Base-by-base conservation (phyloP, 37 sponge, comb jelly and placozoan genomes). In the Beroe forskalii region DNA sequence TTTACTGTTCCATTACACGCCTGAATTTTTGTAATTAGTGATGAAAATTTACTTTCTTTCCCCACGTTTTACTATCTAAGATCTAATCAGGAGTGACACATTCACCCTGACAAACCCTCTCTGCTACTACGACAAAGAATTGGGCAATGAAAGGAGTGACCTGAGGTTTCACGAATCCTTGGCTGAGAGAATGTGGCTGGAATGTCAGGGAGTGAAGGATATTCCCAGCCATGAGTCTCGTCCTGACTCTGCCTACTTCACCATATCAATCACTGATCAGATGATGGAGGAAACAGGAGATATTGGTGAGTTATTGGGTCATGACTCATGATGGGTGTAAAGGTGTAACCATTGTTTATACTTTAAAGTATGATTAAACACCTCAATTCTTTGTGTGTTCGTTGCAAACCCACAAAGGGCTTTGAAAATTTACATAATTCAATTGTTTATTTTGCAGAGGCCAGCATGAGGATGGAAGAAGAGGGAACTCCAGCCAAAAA, bases 121-220 rank as follows among this genome's bases (percentile, higher is more conserved):
- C 1, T 44, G 23, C 27, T n/a, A 80, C 28, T 80, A 80, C 31
- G 86, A 80, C 31, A 80, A 44, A 4, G 86, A 80, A 43, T 20
- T 80, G 25, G 86, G 86, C 35, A 80, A 80, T 37, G 86, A 80
- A 24, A 43, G 35, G 55, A 80, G 86, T 80, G 86, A 80, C 55
- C 14, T 44, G 25, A 80, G 86, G 20, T 80, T 80, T 27, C 42
- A 80, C 22, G 35, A 43, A 23, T 80, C 86, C 23, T 37, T 80
- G 43, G 86, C 48, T 20, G 86, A 80, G 55, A 41, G 42, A 42
- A 37, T 37, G 17, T 25, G 40, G 55, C n/a, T 80, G 8, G 86
- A 80, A 48, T 43, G 86, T 9, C 25, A 80, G 55, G 76, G 76
- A 38, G 40, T 27, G 1, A 69, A 69, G 32, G 55, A 48, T 48